Evolutionary conservation across 2,113 vertebrate species (phyloP), one percentile per base, ranked within the genome.

Genomic region (Mormyrus lacerda): DNA sequence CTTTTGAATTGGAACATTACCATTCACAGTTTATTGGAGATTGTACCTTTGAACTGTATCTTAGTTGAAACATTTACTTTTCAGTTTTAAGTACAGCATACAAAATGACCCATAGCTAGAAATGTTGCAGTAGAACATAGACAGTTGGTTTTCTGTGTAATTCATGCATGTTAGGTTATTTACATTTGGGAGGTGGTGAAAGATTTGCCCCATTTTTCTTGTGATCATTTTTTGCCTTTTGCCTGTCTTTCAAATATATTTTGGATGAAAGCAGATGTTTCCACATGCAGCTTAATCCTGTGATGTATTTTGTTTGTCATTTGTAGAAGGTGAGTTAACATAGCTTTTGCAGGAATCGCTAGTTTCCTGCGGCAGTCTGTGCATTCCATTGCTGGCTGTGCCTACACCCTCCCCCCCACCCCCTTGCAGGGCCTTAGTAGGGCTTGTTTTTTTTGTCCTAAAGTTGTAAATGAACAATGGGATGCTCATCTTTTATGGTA

Each of bases 391-490:
- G 73, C 35, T 79, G 73, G 35, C 73, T 79, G 13, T 79, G 15
- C 73, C 2, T 17, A 2, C 35, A 15, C 35, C 73, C 73, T 39
- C 31, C 69, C 65, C 31, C 31, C 35, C 65, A n/a, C 73, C 31
- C 4, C 35, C 35, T 7, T 79, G 35, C 73, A 79, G 35, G 31
- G 73, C 73, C 17, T 79, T 35, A 79, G 42, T 79, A 42, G 35
- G 82, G 82, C 44, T 10, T 45, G 24, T 83, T 83, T 83, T 83
- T 83, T 84, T 45, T n/a, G 19, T 84, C 82, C 82, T 84, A 47
- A 84, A 47, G 82, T n/a, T 45, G 44, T 84, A 47, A 84, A 84
- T 79, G 73, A 79, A 79, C 73, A 79, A 8, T 79, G 73, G 73
- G 73, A 19, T 17, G 73, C 31, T 17, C 15, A 19, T 79, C 73